Base-by-base conservation (phyloP, 2,113 vertebrate genomes). In the Amblyornis subalaris region DNA sequence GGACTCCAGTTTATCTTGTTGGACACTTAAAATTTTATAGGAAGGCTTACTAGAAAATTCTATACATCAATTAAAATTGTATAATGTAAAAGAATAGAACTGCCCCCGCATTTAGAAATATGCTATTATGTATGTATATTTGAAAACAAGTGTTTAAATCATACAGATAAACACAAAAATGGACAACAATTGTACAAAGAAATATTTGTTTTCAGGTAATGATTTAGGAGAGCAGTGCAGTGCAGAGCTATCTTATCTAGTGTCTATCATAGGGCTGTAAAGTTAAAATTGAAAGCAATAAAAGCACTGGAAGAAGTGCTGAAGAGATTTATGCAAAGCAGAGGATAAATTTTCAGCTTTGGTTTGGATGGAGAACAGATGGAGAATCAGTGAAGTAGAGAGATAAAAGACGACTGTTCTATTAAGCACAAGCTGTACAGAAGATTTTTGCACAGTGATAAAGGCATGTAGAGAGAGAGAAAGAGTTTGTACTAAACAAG, bases 341-440 rank as follows among this genome's bases (percentile, higher is more conserved):
- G 60, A 90, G 73, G 86, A 95, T 64, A 83, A 72, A 84, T 96
- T 83, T 93, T 88, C 86, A 84, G 78, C 47, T 92, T 95, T 84
- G 72, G 61, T 95, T 92, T 95, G 76, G 89, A 93, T 86, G 47
- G 55, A 88, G 90, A 96, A 95, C 94, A 94, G 94, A 96, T 95
- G 94, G 90, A 88, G 85, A 86, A 94, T 77, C 83, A 67, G 69
- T 40, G 60, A 82, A 94, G 92, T 33, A 79, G 78, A 88, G 85
- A 95, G 82, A 77, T 83, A 38, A 13, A 88, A 80, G 47, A 85
- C 0, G 5, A 70, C 72, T 81, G 67, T 90, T 92, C 88, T 90
- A 94, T 93, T 95, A 96, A 94, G 95, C 83, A 96, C 95, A 96
- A 92, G 92, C 88, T 93, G 88, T 94, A 94, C 88, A 60, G 89